Conservation (phyloP, 35 echinoderm and acorn worm species). For the Apostichopus parvimensis region DNA sequence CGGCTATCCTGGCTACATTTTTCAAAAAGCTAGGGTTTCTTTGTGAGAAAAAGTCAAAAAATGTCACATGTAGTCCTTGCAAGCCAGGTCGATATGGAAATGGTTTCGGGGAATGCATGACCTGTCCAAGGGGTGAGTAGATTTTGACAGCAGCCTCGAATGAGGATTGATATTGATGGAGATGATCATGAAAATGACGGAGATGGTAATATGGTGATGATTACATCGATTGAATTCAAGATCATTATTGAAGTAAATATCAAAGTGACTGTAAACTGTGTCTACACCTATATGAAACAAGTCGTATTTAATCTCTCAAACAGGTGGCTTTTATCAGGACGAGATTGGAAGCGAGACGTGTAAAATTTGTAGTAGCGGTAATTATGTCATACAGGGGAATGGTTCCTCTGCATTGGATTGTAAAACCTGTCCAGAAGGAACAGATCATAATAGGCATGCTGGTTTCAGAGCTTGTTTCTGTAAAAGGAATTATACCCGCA, state of each 20-base stretch:
- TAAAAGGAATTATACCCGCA: slow-evolving; percentile 43
- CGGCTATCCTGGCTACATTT: no score
- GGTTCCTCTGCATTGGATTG: slow-evolving; percentile 40
- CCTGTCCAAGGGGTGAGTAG: not conserved
- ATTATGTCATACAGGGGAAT: slow-evolving; percentile 2
- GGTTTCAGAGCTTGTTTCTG: slow-evolving; percentile 63
- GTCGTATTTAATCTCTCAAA: not conserved
- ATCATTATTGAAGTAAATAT: not conserved
- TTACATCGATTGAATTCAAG: not conserved
- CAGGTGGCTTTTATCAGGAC: slow-evolving; percentile 66
- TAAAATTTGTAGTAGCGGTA: slow-evolving; percentile 47
- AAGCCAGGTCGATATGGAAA: not conserved
- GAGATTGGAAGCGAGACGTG: slow-evolving; percentile 35
- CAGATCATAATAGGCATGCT: slow-evolving; percentile 20
- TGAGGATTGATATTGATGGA: not conserved
- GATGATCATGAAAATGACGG: no score
- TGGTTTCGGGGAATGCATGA: not conserved
- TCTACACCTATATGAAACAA: not conserved
- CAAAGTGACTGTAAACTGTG: not conserved
- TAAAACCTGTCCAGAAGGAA: slow-evolving; percentile 57
- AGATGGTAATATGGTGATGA: not conserved
- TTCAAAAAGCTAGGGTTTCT: not conserved
- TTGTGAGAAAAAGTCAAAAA: not conserved
- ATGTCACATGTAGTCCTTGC: not conserved
- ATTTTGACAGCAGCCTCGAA: no score